These are phyloP conservation scores for Aplysina aerophoba DNA, from an alignment of 37 sponge, comb jelly and placozoan species.

Conservation along the genomic window DNA sequence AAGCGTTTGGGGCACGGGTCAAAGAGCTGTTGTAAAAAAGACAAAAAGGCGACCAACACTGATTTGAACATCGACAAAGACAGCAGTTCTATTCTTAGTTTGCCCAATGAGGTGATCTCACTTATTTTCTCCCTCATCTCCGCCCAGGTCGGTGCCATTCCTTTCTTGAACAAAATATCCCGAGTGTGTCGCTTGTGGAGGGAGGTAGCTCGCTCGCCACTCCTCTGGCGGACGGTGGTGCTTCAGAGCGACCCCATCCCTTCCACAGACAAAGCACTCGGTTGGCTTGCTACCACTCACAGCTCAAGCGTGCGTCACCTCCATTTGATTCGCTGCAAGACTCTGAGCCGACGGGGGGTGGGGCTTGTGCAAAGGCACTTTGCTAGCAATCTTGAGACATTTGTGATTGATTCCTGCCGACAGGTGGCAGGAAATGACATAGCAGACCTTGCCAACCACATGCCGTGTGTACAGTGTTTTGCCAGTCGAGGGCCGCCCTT, in stretches of 20 bases:
- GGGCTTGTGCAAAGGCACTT: not conserved
- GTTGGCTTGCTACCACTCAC: not conserved
- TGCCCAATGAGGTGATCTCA: not conserved
- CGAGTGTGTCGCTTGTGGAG: not conserved
- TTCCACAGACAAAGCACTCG: not conserved
- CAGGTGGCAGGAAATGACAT: not conserved
- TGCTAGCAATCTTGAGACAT: not conserved
- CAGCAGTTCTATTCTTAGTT: too few species aligned
- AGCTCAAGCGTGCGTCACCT: not conserved
- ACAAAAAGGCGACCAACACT: too few species aligned
- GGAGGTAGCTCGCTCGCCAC: not conserved
- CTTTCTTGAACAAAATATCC: not conserved
- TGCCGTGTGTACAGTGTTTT: not conserved
- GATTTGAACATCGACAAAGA: too few species aligned
- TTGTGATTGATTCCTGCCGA: not conserved
- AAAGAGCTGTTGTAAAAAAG: too few species aligned
- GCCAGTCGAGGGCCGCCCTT: not conserved
- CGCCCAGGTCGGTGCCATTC: not conserved
- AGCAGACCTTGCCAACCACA: not conserved
- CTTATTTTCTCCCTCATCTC: not conserved
- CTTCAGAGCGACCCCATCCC: slow-evolving; percentile 8
- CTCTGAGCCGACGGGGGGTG: not conserved
- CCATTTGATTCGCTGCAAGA: not conserved
- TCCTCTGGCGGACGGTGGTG: not conserved
- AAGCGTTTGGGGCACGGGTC: too few species aligned